Evolutionary conservation across 2,113 vertebrate species (phyloP).

Genomic region (Atractosteus spatula): DNA sequence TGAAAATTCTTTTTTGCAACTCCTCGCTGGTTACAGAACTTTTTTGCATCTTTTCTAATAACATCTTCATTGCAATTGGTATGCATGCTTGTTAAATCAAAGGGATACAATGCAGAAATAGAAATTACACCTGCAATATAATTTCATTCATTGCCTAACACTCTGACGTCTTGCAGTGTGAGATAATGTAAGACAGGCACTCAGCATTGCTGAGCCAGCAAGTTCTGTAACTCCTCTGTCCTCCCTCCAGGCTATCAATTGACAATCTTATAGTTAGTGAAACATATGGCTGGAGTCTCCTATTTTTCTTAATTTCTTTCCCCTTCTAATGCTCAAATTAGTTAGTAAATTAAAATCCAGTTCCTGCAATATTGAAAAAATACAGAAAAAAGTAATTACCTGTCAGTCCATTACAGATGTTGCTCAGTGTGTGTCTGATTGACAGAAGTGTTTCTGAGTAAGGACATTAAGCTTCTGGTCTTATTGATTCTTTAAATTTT

Average conservation of each 20-base stretch:
- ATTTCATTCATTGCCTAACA: no score
- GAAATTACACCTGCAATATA: no score
- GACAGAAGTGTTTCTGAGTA: slow-evolving; percentile 19
- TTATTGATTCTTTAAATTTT: slow-evolving; percentile 44
- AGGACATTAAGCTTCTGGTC: neutral
- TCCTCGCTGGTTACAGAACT: no score
- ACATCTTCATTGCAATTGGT: no score
- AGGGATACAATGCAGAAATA: no score
- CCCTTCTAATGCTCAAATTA: slow-evolving; percentile 3
- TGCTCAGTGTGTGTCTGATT: slow-evolving; percentile 46
- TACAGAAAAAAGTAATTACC: slow-evolving; percentile 16
- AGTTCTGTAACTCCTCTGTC: neutral
- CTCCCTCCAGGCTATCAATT: neutral
- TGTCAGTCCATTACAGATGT: slow-evolving; percentile 49
- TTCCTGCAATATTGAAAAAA: neutral
- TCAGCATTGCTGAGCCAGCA: slow-evolving; percentile 17
- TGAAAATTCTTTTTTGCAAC: no score
- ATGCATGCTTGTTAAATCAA: no score
- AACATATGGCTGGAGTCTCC: slow-evolving; percentile 25
- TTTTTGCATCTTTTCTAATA: no score
- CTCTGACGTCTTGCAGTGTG: no score
- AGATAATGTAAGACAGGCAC: no score
- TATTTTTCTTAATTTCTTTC: slow-evolving; percentile 21
- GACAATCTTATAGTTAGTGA: slow-evolving; percentile 11
- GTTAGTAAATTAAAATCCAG: slow-evolving; percentile 9